phyloP scores from a whole-genome alignment of 2,113 vertebrate genomes.

The Peromyscus polionotus region DNA sequence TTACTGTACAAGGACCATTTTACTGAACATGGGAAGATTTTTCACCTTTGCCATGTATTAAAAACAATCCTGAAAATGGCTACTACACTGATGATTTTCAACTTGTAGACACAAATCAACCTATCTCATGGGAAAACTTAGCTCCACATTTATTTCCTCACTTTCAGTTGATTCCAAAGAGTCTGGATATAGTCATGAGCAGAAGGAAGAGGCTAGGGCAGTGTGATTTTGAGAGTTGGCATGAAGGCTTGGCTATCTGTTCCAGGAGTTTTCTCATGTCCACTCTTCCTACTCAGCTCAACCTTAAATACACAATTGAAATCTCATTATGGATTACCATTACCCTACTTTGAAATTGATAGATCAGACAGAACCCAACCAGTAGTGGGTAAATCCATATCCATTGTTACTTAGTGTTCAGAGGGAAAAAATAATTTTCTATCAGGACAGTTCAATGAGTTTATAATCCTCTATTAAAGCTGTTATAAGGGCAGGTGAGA shows the following conservation, averaged over 20 bases:
- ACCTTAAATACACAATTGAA: neutral
- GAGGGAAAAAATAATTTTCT: neutral
- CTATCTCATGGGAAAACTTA: neutral
- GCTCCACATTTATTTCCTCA: neutral
- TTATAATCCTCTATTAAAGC: neutral
- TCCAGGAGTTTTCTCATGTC: neutral
- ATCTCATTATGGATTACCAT: neutral
- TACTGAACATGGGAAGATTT: neutral
- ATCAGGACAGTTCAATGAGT: neutral
- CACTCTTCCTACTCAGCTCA: neutral
- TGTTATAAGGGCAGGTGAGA: too few relatives aligned
- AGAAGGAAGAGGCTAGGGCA: rapidly evolving
- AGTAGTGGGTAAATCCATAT: neutral
- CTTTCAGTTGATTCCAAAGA: neutral
- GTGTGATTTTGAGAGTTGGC: neutral
- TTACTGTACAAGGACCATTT: neutral
- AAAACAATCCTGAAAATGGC: neutral
- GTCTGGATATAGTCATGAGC: neutral
- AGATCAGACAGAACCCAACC: neutral
- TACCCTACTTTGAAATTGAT: neutral
- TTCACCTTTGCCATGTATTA: neutral
- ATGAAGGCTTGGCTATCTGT: neutral
- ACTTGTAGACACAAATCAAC: neutral
- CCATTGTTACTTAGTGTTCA: neutral
- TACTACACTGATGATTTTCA: neutral